phyloP scores from a whole-genome alignment of 2,797 vertebrate genomes.

The Eidolon dupreanum region DNA sequence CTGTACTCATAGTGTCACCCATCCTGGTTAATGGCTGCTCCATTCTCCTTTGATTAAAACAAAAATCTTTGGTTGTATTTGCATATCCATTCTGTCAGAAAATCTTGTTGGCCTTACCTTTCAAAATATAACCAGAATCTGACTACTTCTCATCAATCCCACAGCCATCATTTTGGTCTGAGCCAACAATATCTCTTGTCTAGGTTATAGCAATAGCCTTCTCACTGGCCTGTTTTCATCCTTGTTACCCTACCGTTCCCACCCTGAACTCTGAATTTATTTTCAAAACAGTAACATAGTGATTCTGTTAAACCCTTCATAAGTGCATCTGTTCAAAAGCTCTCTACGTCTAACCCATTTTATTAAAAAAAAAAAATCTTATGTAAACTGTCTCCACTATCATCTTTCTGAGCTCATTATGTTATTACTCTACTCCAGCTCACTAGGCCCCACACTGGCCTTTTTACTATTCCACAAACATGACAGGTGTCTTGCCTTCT shows the following conservation, averaged over 20 bases:
- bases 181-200: neutral
- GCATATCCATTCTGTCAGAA: neutral
- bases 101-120: neutral
- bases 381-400: neutral
- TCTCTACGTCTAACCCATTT: neutral
- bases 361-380: neutral
- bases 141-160: neutral
- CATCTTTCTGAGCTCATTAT: neutral
- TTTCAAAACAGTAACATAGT: neutral
- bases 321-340: neutral
- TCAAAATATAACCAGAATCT: neutral
- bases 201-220: neutral
- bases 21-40: neutral
- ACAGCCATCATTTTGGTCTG: neutral
- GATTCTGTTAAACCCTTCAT: neutral
- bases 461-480: neutral
- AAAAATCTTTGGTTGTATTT: neutral
- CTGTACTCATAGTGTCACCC: neutral
- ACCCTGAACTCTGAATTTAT: neutral
- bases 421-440: neutral
- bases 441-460: neutral
- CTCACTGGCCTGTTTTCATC: neutral
- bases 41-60: neutral
- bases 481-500: neutral
- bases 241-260: neutral